A percentile compares a stretch with the other conserved stretches of the same genome.
Conservation (phyloP, 2,113 vertebrate genomes). For the Morone saxatilis region DNA sequence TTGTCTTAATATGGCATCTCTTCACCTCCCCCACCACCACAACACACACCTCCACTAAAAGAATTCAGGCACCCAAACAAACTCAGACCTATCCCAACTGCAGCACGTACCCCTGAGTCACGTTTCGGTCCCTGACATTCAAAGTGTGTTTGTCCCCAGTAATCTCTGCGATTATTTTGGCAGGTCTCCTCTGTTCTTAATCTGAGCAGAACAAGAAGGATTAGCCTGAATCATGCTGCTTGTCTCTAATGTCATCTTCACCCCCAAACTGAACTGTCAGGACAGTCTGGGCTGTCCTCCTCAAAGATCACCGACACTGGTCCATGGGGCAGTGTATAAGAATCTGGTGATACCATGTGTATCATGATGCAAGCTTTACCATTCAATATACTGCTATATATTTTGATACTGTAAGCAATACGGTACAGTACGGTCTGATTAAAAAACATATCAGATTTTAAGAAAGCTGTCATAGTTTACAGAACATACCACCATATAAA, state of each 20-base stretch:
- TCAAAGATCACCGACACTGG: background rate
- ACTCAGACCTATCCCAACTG: background rate
- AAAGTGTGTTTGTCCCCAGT: slow-evolving; percentile 31
- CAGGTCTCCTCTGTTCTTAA: slow-evolving; percentile 56
- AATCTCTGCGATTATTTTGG: slow-evolving; percentile 71
- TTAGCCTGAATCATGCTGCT: slow-evolving; percentile 66
- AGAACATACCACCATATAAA: too few relatives aligned
- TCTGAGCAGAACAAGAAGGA: slow-evolving; percentile 63
- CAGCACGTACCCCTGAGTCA: slow-evolving; percentile 32
- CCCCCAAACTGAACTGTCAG: slow-evolving; percentile 36
- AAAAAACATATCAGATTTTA: too few relatives aligned
- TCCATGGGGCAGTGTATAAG: too few relatives aligned
- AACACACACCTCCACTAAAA: background rate
- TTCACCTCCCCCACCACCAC: slow-evolving; percentile 30
- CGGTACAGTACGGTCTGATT: too few relatives aligned
- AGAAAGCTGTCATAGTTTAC: too few relatives aligned
- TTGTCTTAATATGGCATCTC: background rate
- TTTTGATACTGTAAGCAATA: too few relatives aligned
- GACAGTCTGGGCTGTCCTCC: slow-evolving; percentile 1
- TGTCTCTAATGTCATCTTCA: slow-evolving; percentile 54
- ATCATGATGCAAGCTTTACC: too few relatives aligned
- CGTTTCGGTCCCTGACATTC: slow-evolving; percentile 42
- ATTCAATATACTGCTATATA: too few relatives aligned
- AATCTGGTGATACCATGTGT: too few relatives aligned
- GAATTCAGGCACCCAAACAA: background rate